Conservation (phyloP, 2,113 vertebrate genomes). For the Thunnus thynnus region DNA sequence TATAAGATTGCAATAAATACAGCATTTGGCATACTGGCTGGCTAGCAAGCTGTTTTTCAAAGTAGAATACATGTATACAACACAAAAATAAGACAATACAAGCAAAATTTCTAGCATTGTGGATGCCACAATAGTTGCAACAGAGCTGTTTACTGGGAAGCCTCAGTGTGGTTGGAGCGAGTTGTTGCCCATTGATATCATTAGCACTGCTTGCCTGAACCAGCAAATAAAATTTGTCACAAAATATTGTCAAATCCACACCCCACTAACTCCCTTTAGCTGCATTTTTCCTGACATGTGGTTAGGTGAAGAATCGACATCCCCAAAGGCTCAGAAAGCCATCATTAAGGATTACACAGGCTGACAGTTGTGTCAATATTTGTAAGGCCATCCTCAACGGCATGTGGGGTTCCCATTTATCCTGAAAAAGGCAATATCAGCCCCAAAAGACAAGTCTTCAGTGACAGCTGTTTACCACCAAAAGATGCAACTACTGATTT, state of each 20-base stretch:
- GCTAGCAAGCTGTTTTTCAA: background rate
- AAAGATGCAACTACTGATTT: slow-evolving; percentile 45
- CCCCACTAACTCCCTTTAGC: slow-evolving; percentile 16
- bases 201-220: slow-evolving; percentile 3
- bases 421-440: slow-evolving; percentile 29
- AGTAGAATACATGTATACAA: background rate
- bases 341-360: slow-evolving; percentile 61
- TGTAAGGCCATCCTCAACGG: slow-evolving; percentile 41
- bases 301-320: background rate
- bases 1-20: background rate
- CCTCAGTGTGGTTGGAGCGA: background rate
- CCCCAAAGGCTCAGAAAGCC: slow-evolving; percentile 46
- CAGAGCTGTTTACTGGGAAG: slow-evolving; percentile 3
- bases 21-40: background rate
- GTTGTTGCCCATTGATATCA: slow-evolving; percentile 14
- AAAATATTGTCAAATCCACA: slow-evolving; percentile 17
- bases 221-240: slow-evolving; percentile 31
- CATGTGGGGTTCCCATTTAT: slow-evolving; percentile 41
- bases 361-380: slow-evolving; percentile 73
- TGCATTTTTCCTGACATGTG: slow-evolving; percentile 15
- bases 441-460: slow-evolving; percentile 26
- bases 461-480: slow-evolving; percentile 30
- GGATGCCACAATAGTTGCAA: background rate
- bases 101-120: background rate
- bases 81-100: background rate